phyloP scores from a whole-genome alignment of 2,113 vertebrate species.

The Phoenicopterus ruber region DNA sequence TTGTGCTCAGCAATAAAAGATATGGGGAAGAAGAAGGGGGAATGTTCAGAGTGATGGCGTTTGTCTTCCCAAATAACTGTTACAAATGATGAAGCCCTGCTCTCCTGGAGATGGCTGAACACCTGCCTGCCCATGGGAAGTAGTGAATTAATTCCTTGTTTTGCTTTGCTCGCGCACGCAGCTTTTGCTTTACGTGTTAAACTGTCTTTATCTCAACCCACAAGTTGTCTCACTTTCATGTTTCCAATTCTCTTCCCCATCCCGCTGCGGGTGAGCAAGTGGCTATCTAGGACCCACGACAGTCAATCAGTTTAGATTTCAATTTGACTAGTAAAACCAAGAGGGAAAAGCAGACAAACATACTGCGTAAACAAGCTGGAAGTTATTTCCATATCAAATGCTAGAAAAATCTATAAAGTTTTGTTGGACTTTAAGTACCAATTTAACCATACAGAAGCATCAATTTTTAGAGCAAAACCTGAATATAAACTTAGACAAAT shows the following conservation, averaged over 20 bases:
- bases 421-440: not conserved
- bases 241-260: not conserved
- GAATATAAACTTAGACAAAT: not conserved
- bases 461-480: not conserved
- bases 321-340: not conserved
- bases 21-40: not conserved
- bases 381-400: not conserved
- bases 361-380: not conserved
- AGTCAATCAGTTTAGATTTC: not conserved
- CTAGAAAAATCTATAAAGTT: not conserved
- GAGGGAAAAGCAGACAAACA: not conserved
- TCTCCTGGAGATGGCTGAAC: not conserved
- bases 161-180: rapidly evolving
- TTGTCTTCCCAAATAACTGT: too few species aligned
- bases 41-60: not conserved
- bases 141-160: not conserved
- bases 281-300: not conserved
- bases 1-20: not conserved
- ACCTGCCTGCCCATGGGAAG: not conserved
- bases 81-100: rapidly evolving
- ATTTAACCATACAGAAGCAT: not conserved
- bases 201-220: not conserved
- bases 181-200: not conserved
- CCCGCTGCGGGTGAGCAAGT: not conserved
- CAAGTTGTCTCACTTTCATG: not conserved